Base-by-base conservation (phyloP, 2,113 vertebrate genomes). In the Spea multiplicata region DNA sequence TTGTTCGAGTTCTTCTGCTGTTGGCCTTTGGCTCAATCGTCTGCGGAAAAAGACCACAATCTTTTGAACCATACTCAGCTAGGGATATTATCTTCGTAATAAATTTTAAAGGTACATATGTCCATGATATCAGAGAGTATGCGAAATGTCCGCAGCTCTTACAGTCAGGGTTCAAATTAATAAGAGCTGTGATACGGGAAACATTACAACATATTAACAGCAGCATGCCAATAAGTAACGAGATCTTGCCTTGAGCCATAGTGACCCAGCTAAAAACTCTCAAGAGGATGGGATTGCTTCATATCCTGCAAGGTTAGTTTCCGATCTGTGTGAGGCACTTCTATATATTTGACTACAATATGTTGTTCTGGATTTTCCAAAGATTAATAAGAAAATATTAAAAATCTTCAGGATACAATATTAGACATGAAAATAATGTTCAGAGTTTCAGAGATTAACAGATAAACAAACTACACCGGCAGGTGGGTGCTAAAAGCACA, bases 21-120 rank as follows among this genome's bases (percentile, higher is more conserved):
- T 98, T 0, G 97, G 97, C 85, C 97, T 94, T 92, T 99, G 97
- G 89, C 96, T 99, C 91, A 99, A 92, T 82, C 96, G 94, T 88
- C 97, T 99, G 88, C 89, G 85, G 88, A 91, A 94, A 82, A 94
- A 90, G 85, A 85, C 83, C 87, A 90, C 88, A 83, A 93, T 84
- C 89, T 92, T 93, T 84, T 92, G 90, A 82, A 93, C 91, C 92
- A 92, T 93, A 81, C 89, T 90, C 89, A 8, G 50, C 46, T 16
- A 1, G 10, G 45, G 12, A n/a, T 80, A 5, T 30, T 49, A 44
- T n/a, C 7, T 49, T 7, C 2, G 7, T 14, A 67, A 73, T 66
- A 47, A 5, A 13, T 57, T 46, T 44, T 45, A 16, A 13, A 12
- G 44, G 1, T 30, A 30, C 30, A 30, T 30, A 30, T 50, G 53